Base-by-base conservation (phyloP, 2,888 invertebrate species). In the Lasius platythorax region DNA sequence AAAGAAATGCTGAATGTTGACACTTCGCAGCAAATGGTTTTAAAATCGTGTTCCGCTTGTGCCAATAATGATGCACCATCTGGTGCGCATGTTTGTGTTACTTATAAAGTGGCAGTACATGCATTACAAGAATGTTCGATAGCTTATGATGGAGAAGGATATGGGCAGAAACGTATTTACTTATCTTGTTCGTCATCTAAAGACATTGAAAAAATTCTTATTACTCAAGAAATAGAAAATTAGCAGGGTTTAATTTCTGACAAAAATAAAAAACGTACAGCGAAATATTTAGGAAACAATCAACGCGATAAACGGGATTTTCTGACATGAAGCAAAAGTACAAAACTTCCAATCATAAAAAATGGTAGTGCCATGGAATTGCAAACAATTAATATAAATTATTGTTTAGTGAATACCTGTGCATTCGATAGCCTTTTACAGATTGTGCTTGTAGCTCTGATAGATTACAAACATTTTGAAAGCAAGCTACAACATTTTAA, bases 31-130 rank as follows among this genome's bases (percentile, higher is more conserved):
- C 23, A 23, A 23, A 23, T 23, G 23, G 0, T 0, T 53, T 53
- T 11, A 53, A 70, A 53, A 33, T 23, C 23, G 23, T 72, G 56
- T 56, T n/a, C 70, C 2, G 70, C 12, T n/a, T 70, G 56, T 56
- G n/a, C 9, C 15, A 72, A 72, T 37, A 15, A 9, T 33, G 53
- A 56, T 3, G n/a, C 5, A 56, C 37, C 40, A 23, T 8, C 37
- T 18, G 63, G 18, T 56, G 56, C 53, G n/a, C 70, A 72, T 37
- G 2, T 23, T 56, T 72, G 72, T 40, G 15, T 15, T 40, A 50
- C 1, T 23, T 0, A 23, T 23, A 23, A 23, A 23, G 23, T 23
- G 23, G 23, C 23, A 23, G 56, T 72, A 1, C 56, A 72, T 56
- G 56, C 72, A 23, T 8, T 72, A 23, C 0, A 23, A 56, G 37